Evolutionary conservation across 2,113 vertebrate species (phyloP), one percentile per base, ranked within the genome.

Genomic region (Pan paniscus): DNA sequence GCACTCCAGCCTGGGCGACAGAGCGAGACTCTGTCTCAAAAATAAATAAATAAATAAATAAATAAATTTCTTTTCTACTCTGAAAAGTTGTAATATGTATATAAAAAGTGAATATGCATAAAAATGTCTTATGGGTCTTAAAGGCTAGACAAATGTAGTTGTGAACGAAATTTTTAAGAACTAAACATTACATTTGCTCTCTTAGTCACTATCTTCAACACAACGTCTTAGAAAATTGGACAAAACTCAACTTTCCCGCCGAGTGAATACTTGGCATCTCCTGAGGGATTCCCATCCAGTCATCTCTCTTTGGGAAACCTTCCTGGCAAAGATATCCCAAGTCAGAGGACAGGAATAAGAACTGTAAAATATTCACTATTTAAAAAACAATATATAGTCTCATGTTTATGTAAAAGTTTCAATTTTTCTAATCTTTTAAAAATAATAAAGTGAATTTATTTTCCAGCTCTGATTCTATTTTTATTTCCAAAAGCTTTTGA

Each of bases 401-500:
- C 90, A 17, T 40, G 23, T 89, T 8, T 55, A 9, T 13, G 3
- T 82, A 76, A 93, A 64, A 12, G 12, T 67, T 87, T 78, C 32
- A 20, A 64, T 10, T 50, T 67, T 90, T 94, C 68, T 81, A 17
- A 88, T 80, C 1, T 90, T 94, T 94, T 43, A 10, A 89, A 84
- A 95, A 40, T 50, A 81, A 84, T 59, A 35, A 93, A 50, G 27
- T 61, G 22, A 68, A 55, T 55, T 59, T 80, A 88, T 80, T 83
- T 67, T 38, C 35, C 22, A 76, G 23, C 4, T 72, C 43, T 43
- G 16, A 22, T n/a, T 87, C 43, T 81, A 11, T 68, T 89, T 96
- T 97, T 72, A 79, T 82, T 94, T 92, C n/a, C n/a, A 78, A 78
- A 40, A 50, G 38, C 1, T 55, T 95, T 90, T 68, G 79, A 40